phyloP scores from a whole-genome alignment of 2,113 vertebrate species.

The Fulica atra region DNA sequence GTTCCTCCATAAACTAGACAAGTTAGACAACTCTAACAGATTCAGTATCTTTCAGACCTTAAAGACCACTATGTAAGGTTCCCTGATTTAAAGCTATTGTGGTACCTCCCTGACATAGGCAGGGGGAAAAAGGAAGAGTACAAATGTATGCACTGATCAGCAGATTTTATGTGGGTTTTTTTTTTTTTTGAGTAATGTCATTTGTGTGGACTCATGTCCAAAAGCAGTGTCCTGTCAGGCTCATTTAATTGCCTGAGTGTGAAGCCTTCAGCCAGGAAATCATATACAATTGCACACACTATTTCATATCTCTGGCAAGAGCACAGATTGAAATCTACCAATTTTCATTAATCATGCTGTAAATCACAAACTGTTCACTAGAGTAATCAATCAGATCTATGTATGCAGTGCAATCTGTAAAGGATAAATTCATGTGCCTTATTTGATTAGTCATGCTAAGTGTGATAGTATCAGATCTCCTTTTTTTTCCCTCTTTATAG shows the following conservation, averaged over 20 bases:
- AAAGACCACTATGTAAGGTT: neutral
- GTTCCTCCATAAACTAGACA: neutral
- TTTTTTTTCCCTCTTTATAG: neutral
- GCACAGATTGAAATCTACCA: slow-evolving; percentile 8
- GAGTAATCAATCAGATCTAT: neutral
- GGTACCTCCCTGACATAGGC: neutral
- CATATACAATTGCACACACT: neutral
- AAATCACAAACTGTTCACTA: slow-evolving; percentile 12
- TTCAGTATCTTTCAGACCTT: neutral
- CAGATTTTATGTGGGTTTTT: neutral
- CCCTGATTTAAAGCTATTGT: neutral
- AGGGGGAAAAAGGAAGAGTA: neutral
- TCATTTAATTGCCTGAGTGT: slow-evolving; percentile 4
- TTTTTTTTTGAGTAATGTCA: neutral
- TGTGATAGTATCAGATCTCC: neutral
- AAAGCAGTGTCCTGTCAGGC: neutral
- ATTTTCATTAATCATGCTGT: slow-evolving; percentile 36
- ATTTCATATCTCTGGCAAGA: slow-evolving; percentile 27
- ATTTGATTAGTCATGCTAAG: neutral
- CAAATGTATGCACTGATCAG: neutral
- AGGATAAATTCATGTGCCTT: neutral
- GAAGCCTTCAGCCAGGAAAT: neutral
- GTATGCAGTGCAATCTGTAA: neutral
- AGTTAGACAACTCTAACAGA: neutral
- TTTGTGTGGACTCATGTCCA: neutral